Conservation (phyloP, 2,113 vertebrate species). For the Pristiophorus japonicus region DNA sequence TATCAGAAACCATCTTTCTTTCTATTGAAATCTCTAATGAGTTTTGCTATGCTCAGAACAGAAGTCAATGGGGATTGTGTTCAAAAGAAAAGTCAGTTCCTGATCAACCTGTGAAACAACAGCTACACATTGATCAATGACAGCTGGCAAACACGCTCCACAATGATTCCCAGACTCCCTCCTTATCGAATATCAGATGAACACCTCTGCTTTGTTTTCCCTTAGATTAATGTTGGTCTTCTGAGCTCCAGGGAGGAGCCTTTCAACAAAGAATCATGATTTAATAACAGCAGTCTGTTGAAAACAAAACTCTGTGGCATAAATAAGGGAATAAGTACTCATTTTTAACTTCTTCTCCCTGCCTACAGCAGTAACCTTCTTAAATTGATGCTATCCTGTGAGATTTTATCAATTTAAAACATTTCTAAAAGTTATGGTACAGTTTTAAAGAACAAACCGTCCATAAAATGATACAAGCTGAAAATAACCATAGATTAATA, state of each 20-base stretch:
- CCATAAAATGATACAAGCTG: neutral
- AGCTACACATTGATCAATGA: neutral
- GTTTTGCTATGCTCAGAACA: neutral
- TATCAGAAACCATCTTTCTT: neutral
- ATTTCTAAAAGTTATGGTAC: neutral
- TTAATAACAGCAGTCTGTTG: neutral
- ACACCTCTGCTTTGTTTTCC: neutral
- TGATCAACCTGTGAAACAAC: neutral
- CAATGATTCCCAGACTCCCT: neutral
- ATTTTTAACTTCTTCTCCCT: neutral
- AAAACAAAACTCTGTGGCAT: neutral
- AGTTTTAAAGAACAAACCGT: neutral
- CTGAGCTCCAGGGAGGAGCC: too few species aligned
- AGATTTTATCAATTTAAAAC: neutral
- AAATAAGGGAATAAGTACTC: neutral
- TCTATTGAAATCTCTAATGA: neutral
- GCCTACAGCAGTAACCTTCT: neutral
- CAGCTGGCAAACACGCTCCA: neutral
- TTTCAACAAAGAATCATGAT: neutral
- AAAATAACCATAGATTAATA: neutral
- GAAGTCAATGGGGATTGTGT: neutral
- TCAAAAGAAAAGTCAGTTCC: constrained; percentile 1
- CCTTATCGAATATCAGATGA: neutral
- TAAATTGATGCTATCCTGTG: neutral
- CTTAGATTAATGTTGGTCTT: neutral